Evolutionary conservation across 2,888 invertebrate genomes (phyloP).

Genomic region (Harmothoe impar): DNA sequence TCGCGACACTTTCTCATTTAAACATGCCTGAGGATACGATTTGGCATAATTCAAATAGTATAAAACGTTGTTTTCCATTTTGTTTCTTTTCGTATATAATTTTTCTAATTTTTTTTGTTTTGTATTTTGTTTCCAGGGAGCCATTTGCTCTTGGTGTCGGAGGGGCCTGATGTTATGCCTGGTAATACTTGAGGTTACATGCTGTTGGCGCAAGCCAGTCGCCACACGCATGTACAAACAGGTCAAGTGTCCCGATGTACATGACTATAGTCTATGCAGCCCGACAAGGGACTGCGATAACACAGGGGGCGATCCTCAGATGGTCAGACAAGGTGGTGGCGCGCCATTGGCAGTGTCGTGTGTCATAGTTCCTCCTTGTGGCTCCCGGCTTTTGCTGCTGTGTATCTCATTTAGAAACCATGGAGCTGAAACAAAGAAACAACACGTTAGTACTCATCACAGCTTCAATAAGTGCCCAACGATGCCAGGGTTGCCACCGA

Average conservation of each 20-base stretch:
- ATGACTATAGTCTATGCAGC: constrained; percentile 46
- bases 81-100: not conserved
- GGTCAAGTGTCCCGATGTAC: constrained; percentile 55
- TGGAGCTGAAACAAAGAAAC: constrained; percentile 16
- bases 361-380: not conserved
- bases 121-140: not conserved
- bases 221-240: constrained; percentile 15
- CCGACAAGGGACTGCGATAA: not conserved
- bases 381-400: not conserved
- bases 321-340: constrained; percentile 2
- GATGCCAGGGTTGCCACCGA: no score
- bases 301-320: not conserved
- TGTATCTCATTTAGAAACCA: constrained; percentile 34
- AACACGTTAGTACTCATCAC: no score
- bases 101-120: constrained; percentile 21
- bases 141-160: constrained; percentile 27
- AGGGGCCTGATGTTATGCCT: not conserved
- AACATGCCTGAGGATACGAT: constrained; percentile 11
- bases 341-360: not conserved
- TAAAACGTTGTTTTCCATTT: not conserved
- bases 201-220: not conserved
- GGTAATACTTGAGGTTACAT: constrained; percentile 4
- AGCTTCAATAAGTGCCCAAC: no score
- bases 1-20: not conserved
- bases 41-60: constrained; percentile 47